phyloP scores from a whole-genome alignment of 2,113 vertebrate genomes.

The Sclerurus mexicanus region DNA sequence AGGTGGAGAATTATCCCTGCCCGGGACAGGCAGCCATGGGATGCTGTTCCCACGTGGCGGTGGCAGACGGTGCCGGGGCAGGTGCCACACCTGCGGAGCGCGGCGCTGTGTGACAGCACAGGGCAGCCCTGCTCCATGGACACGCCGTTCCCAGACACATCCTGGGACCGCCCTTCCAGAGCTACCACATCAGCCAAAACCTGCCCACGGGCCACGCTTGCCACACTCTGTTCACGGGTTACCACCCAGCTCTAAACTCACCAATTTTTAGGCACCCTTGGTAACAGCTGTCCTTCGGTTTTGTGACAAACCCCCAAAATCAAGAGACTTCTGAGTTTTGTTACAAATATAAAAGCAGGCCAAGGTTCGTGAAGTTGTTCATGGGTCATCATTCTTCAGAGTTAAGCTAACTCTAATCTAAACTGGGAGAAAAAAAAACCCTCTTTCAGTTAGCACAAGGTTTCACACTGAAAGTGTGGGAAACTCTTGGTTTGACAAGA shows the following conservation, averaged over 20 bases:
- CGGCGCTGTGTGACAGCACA: neutral
- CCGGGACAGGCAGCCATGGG: accelerated
- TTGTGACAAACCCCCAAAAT: neutral
- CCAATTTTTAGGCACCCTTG: neutral
- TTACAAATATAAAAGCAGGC: neutral
- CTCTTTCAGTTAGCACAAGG: neutral
- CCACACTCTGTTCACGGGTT: neutral
- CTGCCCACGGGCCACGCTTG: neutral
- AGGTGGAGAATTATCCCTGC: neutral
- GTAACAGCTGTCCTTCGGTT: neutral
- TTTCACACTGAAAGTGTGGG: neutral
- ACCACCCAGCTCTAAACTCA: neutral
- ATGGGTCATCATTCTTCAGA: neutral
- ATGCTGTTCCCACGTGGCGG: neutral
- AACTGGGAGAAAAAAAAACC: neutral
- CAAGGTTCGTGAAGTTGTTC: neutral
- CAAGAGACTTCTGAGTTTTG: neutral
- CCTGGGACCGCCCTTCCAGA: neutral
- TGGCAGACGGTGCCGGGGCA: neutral
- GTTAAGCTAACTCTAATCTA: neutral
- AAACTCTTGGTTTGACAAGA: neutral
- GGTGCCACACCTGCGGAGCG: neutral
- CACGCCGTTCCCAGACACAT: neutral
- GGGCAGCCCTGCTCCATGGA: neutral
- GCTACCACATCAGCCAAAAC: neutral